A percentile compares a stretch with the other conserved stretches of the same genome.
These are phyloP conservation scores for Parthenolecanium corni DNA, from an alignment of 2,888 invertebrate genomes.

Conservation along the genomic window DNA sequence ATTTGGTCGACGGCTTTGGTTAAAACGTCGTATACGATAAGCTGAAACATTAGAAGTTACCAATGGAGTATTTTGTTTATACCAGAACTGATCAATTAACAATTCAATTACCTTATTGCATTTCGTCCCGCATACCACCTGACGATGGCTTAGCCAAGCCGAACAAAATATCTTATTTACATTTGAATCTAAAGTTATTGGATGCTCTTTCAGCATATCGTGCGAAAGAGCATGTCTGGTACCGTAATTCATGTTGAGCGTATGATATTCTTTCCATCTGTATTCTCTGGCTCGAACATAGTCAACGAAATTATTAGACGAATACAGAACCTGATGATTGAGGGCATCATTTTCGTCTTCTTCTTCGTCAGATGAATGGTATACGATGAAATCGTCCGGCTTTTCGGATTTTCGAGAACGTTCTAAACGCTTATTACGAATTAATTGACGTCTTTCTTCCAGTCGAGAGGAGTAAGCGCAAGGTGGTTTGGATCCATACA, in stretches of 20 bases:
- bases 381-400: constrained; percentile 79
- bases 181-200: constrained; percentile 61
- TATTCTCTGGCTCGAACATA: constrained; percentile 68
- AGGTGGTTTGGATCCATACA: constrained; percentile 65
- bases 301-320: constrained; percentile 76
- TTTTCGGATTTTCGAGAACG: constrained; percentile 71
- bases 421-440: constrained; percentile 51
- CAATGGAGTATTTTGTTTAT: neutral
- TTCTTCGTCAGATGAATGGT: constrained; percentile 56
- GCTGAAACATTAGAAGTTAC: constrained; percentile 41
- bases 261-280: constrained; percentile 55
- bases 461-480: constrained; percentile 60
- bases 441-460: constrained; percentile 60
- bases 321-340: constrained; percentile 58
- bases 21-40: constrained; percentile 84
- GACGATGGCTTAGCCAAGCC: constrained; percentile 87
- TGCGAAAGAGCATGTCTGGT: constrained; percentile 79
- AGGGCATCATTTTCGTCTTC: constrained; percentile 52
- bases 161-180: constrained; percentile 89
- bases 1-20: constrained; percentile 78
- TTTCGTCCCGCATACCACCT: constrained; percentile 92
- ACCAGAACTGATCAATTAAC: too few relatives aligned
- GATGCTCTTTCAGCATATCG: constrained; percentile 76
- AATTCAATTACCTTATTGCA: constrained; percentile 69
- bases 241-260: constrained; percentile 65